These are phyloP conservation scores for Epinotia demarniana DNA, from an alignment of 2,888 invertebrate genomes.

Conservation along the genomic window DNA sequence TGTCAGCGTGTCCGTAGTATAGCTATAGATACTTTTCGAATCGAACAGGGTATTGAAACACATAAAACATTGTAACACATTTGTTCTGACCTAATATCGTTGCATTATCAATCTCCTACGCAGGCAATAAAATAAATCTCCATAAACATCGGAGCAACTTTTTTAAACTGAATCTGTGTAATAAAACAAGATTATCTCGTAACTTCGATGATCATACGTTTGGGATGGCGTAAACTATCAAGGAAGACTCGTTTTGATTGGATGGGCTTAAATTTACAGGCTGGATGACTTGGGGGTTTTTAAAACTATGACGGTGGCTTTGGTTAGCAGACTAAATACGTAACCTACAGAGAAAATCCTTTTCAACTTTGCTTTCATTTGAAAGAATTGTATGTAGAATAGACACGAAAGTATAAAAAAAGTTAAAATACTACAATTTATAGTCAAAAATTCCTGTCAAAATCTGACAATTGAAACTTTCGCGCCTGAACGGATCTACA, in stretches of 20 bases:
- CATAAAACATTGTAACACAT: conserved; percentile 55
- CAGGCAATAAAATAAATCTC: conserved; percentile 60
- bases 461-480: no score
- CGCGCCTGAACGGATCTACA: no score
- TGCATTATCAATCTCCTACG: conserved; percentile 59
- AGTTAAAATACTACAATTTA: no score
- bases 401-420: no score
- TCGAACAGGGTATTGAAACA: conserved; percentile 27
- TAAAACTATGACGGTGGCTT: no score
- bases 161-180: conserved; percentile 61
- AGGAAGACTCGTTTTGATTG: neutral
- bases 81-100: conserved; percentile 55
- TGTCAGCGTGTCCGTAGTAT: neutral
- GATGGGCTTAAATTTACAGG: neutral
- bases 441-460: no score
- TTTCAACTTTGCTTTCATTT: no score
- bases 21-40: neutral
- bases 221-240: neutral
- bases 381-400: no score
- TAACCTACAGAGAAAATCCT: no score
- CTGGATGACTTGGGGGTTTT: neutral
- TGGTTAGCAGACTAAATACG: no score
- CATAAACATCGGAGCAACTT: conserved; percentile 45
- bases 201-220: conserved; percentile 12
- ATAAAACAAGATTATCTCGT: conserved; percentile 61